A percentile compares a stretch with the other conserved stretches of the same genome.
phyloP scores from a whole-genome alignment of 2,888 invertebrate genomes.

The Drosophila paranaensis region DNA sequence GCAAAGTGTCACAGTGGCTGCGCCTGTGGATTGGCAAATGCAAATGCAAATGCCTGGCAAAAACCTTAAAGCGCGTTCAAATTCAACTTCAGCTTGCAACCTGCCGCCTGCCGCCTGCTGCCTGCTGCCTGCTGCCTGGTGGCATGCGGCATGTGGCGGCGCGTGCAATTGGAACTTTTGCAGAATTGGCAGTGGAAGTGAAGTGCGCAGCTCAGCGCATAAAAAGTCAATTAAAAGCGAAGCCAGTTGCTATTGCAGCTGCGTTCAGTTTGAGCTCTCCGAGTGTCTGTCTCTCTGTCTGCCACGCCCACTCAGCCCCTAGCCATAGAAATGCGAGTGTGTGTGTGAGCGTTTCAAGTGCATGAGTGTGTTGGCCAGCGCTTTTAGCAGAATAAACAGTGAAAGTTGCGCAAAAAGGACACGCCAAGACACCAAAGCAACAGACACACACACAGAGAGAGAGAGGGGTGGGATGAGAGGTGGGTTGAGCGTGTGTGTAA shows the following conservation, averaged over 20 bases:
- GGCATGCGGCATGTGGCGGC: neutral
- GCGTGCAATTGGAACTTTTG: constrained; percentile 29
- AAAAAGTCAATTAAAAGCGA: constrained; percentile 81
- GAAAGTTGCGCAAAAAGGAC: constrained; percentile 80
- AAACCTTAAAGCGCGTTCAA: constrained; percentile 73
- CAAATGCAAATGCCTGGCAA: constrained; percentile 40
- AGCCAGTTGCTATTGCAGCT: constrained; percentile 71
- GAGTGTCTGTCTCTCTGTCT: constrained; percentile 19
- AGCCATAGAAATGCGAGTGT: constrained; percentile 21
- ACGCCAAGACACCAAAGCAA: constrained; percentile 62
- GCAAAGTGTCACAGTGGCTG: constrained; percentile 80
- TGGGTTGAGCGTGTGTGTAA: neutral
- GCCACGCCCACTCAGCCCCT: constrained; percentile 25
- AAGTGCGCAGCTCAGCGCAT: constrained; percentile 70
- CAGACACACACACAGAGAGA: neutral
- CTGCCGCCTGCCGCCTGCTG: neutral
- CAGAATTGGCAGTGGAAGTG: constrained; percentile 59
- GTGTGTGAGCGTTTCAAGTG: constrained; percentile 63
- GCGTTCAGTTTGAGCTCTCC: constrained; percentile 57
- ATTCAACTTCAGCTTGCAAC: constrained; percentile 56
- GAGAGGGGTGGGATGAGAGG: neutral
- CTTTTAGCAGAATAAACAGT: constrained; percentile 80
- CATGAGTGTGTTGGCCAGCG: constrained; percentile 78
- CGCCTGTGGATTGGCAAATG: constrained; percentile 56
- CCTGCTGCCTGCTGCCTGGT: neutral